Evolutionary conservation across 37 sponge, comb jelly and placozoan species (phyloP), one percentile per base, ranked within the genome.

Genomic region (Ephydatia muelleri): DNA sequence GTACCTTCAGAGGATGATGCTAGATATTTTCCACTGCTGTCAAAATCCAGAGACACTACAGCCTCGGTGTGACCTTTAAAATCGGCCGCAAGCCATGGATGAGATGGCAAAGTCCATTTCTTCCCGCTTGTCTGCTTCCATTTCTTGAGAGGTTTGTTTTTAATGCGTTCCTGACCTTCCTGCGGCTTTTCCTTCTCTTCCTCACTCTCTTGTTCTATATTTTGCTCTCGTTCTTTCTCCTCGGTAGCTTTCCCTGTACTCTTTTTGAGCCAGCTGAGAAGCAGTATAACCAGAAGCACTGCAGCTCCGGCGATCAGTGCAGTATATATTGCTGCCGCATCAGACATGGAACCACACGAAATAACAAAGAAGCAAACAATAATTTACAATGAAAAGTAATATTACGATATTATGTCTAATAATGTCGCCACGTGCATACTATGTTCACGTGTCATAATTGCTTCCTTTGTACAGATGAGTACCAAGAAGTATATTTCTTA

Each of bases 21-120:
- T 5, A 96, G 69, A 36, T 89, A 96, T 48, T 91, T 91, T 27
- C 92, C 92, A 70, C 83, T 88, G 16, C 47, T 33, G 34, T 91
- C 91, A 72, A 94, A 86, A 73, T 88, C 90, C 40, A 96, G 35
- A 16, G 79, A 82, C 12, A 91, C 30, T 0, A 96, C 88, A 26
- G 81, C 64, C 27, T 84, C 92, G 0, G 97, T 96, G 82, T 96
- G 97, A 28, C 97, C 97, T 81, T 94, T 96, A 34, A 96, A 84
- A 9, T 91, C 90, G 32, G 92, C 88, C 0, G 95, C 94, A 72
- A 88, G 75, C 14, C 91, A 82, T 3, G 97, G 92, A 65, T 94
- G 95, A 21, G 92, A 81, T 4, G 80, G 82, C 27, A 85, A 78
- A 11, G 80, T 40, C 28, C 29, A 23, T 38, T 85, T 90, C 67